Base-by-base conservation (phyloP, 2,888 invertebrate species). In the Galerucella nymphaeae region DNA sequence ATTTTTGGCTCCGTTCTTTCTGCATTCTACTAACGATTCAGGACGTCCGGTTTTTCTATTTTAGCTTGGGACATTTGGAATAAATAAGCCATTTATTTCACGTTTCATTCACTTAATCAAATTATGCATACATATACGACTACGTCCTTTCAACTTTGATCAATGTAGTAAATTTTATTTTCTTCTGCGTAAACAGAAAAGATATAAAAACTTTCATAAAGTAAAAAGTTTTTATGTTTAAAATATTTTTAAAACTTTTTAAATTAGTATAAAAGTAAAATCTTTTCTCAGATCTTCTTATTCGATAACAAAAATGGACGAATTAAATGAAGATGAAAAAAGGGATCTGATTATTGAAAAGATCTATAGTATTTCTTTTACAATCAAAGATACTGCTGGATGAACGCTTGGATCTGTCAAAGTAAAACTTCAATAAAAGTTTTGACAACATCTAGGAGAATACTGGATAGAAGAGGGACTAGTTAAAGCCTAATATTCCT, bases 31-130 rank as follows among this genome's bases (percentile, higher is more conserved):
- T 85, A 86, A 85, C 85, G 84, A 84, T 81, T 80, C 83, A 83
- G 84, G 84, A 85, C 80, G 84, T 86, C 85, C 85, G 85, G 83
- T 83, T 84, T 83, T 84, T 85, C 83, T 85, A 85, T 85, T 84
- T 84, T 83, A 84, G 80, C 82, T 83, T 83, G 78, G 80, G 76
- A 76, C 65, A 75, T 74, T 62, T 71, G 75, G 84, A 84, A 85
- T 85, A 84, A 85, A 85, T 85, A 83, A 82, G 79, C 82, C 83
- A 83, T 85, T 84, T 83, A 78, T 77, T 80, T 81, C 77, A 79
- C 81, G 80, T 79, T 76, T 76, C 81, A 80, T 81, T 79, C 78
- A 77, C 78, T 79, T 80, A 76, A 81, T 79, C 72, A 68, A 67
- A 75, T 77, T 75, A 77, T 71, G 67, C 64, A 64, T 64, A 75